Percentiles rank a stretch among this genome's conserved stretches.
Evolutionary conservation across 2,113 vertebrate genomes (phyloP).

Genomic region (Pyrgilauda ruficollis): DNA sequence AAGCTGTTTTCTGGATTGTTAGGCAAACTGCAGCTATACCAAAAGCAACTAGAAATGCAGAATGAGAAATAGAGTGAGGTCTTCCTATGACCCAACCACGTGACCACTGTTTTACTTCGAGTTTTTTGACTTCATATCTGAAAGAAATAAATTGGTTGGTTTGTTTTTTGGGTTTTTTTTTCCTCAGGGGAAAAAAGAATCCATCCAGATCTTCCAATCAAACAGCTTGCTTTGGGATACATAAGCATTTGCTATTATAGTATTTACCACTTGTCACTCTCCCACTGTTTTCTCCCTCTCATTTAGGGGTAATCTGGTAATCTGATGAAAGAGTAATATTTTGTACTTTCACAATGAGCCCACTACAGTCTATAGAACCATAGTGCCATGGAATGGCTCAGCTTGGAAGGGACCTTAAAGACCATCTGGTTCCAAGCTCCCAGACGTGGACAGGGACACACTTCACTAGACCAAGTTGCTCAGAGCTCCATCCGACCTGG

Average conservation of each 20-base stretch:
- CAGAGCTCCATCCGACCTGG: not conserved
- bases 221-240: not conserved
- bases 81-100: rapidly evolving
- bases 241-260: not conserved
- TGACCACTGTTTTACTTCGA: not conserved
- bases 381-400: not conserved
- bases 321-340: not conserved
- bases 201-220: not conserved
- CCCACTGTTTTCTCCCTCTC: not conserved
- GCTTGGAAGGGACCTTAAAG: not conserved
- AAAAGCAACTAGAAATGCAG: not conserved
- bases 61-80: not conserved
- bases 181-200: not conserved
- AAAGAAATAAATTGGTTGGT: not conserved
- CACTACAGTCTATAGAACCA: not conserved
- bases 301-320: not conserved
- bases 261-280: not conserved
- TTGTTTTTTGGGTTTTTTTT: too few relatives aligned
- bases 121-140: not conserved
- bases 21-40: not conserved
- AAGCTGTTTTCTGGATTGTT: not conserved
- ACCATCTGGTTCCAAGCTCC: not conserved
- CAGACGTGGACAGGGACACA: not conserved
- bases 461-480: not conserved
- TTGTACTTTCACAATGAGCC: not conserved